Evolutionary conservation across 2,888 invertebrate genomes (phyloP).

Genomic region (Tridacna crocea): DNA sequence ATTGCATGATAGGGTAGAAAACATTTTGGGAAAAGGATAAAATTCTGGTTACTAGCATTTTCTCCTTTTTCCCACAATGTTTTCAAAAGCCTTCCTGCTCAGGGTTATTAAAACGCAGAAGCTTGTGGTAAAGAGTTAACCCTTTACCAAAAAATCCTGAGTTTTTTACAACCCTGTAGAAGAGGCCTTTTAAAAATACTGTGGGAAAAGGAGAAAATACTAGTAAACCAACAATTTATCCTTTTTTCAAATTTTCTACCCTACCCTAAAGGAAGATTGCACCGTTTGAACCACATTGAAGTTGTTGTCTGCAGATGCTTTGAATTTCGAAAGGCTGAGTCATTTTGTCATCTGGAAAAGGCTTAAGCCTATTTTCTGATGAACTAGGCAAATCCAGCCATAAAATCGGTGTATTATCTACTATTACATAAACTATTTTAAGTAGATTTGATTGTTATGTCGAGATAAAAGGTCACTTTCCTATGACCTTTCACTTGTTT

Average conservation of each 20-base stretch:
- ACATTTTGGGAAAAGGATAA: no score
- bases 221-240: background rate
- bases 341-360: no score
- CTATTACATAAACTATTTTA: slow-evolving; percentile 16
- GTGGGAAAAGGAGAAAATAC: background rate
- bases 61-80: no score
- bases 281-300: no score
- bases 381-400: no score
- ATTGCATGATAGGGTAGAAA: no score
- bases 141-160: background rate
- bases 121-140: background rate
- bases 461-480: background rate
- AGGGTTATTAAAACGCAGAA: no score
- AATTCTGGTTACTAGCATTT: no score
- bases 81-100: no score
- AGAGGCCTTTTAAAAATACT: background rate
- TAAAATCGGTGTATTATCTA: slow-evolving; percentile 4
- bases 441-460: slow-evolving; percentile 16
- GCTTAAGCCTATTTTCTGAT: no score
- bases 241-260: background rate
- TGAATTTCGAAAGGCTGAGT: no score
- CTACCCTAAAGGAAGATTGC: background rate
- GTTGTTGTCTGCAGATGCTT: no score
- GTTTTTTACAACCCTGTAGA: background rate
- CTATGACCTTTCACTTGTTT: background rate